Base-by-base conservation (phyloP, 1,140 invertebrate genomes). In the Acromyrmex charruanus region DNA sequence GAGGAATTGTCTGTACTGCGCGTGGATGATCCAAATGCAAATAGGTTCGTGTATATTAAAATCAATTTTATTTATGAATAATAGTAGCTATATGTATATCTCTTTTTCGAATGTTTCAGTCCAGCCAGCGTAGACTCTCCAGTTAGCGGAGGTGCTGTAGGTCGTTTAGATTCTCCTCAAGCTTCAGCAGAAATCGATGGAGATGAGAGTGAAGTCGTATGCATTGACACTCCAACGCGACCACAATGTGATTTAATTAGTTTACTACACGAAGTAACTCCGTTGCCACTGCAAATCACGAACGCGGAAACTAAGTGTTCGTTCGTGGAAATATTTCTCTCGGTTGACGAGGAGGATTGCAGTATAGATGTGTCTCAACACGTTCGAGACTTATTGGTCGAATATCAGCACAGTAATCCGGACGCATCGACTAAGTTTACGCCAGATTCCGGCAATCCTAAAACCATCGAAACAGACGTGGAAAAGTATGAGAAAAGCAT, bases 401-500 rank as follows among this genome's bases (percentile, higher is more conserved):
- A 97, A 88, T 97, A 97, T 92, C 96, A 97, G 90, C 92, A 95
- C 65, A 93, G 94, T 66, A 96, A 97, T 93, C 96, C 96, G 16
- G 95, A 96, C 85, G 79, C 84, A 55, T 87, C 89, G 1, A 85
- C 85, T 31, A 93, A 91, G 85, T 87, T 87, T 77, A 88, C 58
- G 53, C 86, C 87, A 0, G 93, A 91, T 12, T 88, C 85, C 3
- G 93, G 92, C 12, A 94, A 94, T 5, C 87, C 65, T 0, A 94
- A 93, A 31, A 91, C 66, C 16, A 86, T 61, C n/a, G 94, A 94
- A 28, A 90, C 88, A 0, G 92, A 87, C 21, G 81, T 89, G 10
- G 97, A 98, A 92, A 96, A 96, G 39, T 99, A 98, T 93, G 98
- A 98, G 89, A 98, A 98, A 90, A 96, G 96, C 10, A 91, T 96